phyloP scores from a whole-genome alignment of 2,113 vertebrate species.

The Myrmecobius fasciatus region DNA sequence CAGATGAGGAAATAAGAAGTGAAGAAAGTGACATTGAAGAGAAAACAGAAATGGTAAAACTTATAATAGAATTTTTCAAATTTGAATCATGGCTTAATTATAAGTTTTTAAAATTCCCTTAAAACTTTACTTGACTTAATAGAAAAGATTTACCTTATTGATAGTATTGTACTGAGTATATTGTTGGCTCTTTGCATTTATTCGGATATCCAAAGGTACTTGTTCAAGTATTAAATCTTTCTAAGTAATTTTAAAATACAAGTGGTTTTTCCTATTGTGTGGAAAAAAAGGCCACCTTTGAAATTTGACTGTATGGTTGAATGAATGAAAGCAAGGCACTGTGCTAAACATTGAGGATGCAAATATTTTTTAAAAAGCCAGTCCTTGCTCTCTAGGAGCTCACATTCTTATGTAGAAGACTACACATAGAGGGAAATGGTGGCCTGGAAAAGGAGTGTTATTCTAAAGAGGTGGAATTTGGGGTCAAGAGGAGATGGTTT shows the following conservation, averaged over 20 bases:
- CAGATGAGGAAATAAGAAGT: constrained; percentile 94
- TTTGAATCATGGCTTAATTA: constrained; percentile 30
- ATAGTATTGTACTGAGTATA: neutral
- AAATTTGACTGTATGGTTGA: neutral
- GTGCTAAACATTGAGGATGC: neutral
- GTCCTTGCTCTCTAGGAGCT: neutral
- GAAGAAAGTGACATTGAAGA: constrained; percentile 91
- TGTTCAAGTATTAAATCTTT: neutral
- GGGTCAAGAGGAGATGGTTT: neutral
- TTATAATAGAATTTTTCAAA: neutral
- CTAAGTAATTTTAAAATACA: neutral
- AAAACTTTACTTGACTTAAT: constrained; percentile 31
- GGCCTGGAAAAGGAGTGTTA: neutral
- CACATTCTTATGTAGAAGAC: neutral
- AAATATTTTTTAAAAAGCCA: neutral
- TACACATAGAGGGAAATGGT: neutral
- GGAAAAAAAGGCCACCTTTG: neutral
- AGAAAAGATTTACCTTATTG: constrained; percentile 7
- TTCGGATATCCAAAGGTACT: neutral
- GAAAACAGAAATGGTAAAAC: constrained; percentile 86
- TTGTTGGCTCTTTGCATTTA: neutral
- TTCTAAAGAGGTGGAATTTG: neutral
- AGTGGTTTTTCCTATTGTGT: neutral
- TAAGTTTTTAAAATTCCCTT: neutral
- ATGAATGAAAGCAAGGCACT: neutral